Evolutionary conservation across 1,140 invertebrate species (phyloP).

Genomic region (Drosophila azteca): DNA sequence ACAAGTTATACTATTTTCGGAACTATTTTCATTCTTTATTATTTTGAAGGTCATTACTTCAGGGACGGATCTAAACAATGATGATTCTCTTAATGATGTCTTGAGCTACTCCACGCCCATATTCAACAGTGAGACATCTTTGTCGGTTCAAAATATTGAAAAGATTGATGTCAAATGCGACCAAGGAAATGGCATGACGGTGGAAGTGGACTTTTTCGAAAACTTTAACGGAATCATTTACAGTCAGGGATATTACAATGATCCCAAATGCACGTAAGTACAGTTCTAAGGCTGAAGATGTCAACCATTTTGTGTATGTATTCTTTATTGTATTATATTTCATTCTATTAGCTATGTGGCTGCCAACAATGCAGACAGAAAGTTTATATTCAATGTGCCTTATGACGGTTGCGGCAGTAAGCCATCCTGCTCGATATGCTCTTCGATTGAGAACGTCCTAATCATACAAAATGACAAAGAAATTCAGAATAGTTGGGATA

Average conservation of each 20-base stretch:
- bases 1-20: too few relatives aligned
- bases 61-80: conserved; percentile 42
- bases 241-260: conserved; percentile 88
- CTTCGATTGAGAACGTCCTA: conserved; percentile 87
- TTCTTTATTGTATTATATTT: background rate
- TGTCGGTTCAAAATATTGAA: conserved; percentile 82
- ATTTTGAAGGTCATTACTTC: conserved; percentile 56
- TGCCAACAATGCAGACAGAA: conserved; percentile 85
- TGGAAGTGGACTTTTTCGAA: conserved; percentile 87
- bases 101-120: conserved; percentile 40
- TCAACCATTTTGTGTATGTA: too few relatives aligned
- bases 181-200: conserved; percentile 85
- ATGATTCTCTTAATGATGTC: conserved; percentile 55
- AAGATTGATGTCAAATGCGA: conserved; percentile 88
- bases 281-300: background rate
- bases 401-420: conserved; percentile 87
- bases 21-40: conserved; percentile 2
- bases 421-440: conserved; percentile 86
- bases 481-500: conserved; percentile 87
- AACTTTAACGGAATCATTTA: conserved; percentile 89
- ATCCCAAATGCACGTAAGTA: conserved; percentile 87
- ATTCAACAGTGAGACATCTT: conserved; percentile 49
- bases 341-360: conserved; percentile 85
- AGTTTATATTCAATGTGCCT: conserved; percentile 87
- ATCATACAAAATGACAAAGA: conserved; percentile 88